Percentiles rank a stretch among this genome's conserved stretches.
Evolutionary conservation across 2,113 vertebrate species (phyloP).

Genomic region (Sorex araneus): DNA sequence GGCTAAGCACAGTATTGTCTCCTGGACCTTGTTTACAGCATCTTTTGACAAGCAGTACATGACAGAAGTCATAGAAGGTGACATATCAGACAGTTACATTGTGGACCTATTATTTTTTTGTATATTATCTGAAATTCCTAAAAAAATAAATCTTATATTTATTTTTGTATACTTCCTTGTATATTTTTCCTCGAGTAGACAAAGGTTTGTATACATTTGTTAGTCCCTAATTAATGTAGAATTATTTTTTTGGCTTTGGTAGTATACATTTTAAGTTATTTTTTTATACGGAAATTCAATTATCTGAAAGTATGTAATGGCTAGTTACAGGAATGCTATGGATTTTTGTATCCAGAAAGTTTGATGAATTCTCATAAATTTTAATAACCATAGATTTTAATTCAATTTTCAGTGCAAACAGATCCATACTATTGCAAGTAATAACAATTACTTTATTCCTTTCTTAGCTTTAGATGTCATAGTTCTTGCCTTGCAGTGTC

Average conservation of each 20-base stretch:
- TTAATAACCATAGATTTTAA: constrained; percentile 61
- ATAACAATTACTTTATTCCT: constrained; percentile 8
- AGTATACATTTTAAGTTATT: constrained; percentile 45
- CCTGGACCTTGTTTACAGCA: not conserved
- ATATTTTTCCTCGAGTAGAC: not conserved
- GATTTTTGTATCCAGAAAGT: constrained; percentile 55
- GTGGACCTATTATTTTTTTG: not conserved
- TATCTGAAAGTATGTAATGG: constrained; percentile 27
- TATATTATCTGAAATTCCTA: not conserved
- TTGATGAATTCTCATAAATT: constrained; percentile 47
- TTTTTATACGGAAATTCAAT: not conserved
- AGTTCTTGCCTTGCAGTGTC: constrained; percentile 35
- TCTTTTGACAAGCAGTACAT: not conserved
- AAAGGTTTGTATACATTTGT: constrained; percentile 21
- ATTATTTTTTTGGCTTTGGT: constrained; percentile 1
- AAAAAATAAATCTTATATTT: no score
- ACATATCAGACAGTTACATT: not conserved
- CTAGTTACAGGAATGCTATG: constrained; percentile 36
- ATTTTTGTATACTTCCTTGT: not conserved
- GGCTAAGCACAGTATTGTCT: no score
- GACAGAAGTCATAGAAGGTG: not conserved
- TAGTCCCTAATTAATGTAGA: not conserved
- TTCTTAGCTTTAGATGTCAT: not conserved
- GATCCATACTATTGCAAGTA: constrained; percentile 30
- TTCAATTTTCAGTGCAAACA: constrained; percentile 36